These are phyloP conservation scores for Xestia rhomboidea DNA, from an alignment of 2,888 invertebrate species.

Conservation along the genomic window DNA sequence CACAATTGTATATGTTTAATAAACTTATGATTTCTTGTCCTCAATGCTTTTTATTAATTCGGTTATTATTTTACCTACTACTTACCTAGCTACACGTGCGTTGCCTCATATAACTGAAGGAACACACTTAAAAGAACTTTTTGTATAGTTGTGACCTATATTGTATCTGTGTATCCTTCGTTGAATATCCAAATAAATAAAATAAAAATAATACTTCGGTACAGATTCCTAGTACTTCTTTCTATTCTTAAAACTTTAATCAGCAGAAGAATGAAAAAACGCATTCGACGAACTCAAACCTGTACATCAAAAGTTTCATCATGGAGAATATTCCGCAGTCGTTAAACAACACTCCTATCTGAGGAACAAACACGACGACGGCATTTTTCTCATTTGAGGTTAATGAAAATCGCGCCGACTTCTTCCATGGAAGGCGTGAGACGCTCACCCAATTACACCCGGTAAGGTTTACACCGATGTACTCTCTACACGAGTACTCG, in stretches of 20 bases:
- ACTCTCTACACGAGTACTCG: slow-evolving; percentile 51
- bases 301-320: slow-evolving; percentile 51
- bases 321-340: slow-evolving; percentile 53
- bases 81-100: neutral
- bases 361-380: slow-evolving; percentile 72
- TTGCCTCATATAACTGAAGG: neutral
- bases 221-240: neutral
- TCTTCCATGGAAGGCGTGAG: slow-evolving; percentile 77
- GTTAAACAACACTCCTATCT: slow-evolving; percentile 60
- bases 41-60: neutral
- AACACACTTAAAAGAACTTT: neutral
- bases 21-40: neutral
- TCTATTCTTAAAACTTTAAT: neutral
- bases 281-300: slow-evolving; percentile 5
- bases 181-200: neutral
- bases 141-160: neutral
- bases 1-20: neutral
- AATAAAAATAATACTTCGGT: neutral
- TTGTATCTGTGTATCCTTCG: neutral
- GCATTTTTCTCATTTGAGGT: slow-evolving; percentile 87
- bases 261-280: slow-evolving; percentile 18
- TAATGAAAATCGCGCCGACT: slow-evolving; percentile 84
- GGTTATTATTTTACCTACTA: too few species aligned
- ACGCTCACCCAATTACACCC: slow-evolving; percentile 81
- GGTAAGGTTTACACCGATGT: slow-evolving; percentile 69